Base-by-base conservation (phyloP, 2,113 vertebrate species). In the Oreochromis tanganicae region DNA sequence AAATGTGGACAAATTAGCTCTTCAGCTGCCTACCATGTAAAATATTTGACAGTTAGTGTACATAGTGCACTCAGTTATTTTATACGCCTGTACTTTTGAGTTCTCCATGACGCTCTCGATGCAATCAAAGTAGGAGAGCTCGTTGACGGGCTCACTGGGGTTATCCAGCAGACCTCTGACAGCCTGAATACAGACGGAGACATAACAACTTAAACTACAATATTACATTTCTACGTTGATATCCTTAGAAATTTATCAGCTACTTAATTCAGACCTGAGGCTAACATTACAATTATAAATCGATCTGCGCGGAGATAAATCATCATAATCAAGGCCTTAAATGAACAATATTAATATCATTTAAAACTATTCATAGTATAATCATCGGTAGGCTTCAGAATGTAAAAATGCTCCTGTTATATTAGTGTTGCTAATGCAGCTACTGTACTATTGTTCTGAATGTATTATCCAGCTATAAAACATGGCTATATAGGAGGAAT, bases 101-200 rank as follows among this genome's bases (percentile, higher is more conserved):
- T 99, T 99, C 91, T 99, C 98, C 98, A 99, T 99, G 85, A 99
- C 98, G 0, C 98, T 98, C 89, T 99, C 99, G 34, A 99, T 99
- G 95, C 98, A 99, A 93, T 99, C 99, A 83, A 99, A 99, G 92
- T 99, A 99, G 0, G 99, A 99, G 59, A 99, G 97, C 89, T 99
- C 98, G 3, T 96, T 99, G 83, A 99, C 98, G 1, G 99, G 98
- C 89, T 99, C 99, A 13, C 97, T 99, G 46, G 98, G 98, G 88
- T 98, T 99, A 84, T 98, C 98, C 78, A 99, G 93, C 96, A 99
- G 98, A 78, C 98, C 98, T 91, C 98, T 97, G 57, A 99, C 98
- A 59, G 99, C 99, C 99, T 99, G 91, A 24, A 92, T 85, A 52
- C 48, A 84, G 57, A 89, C 36, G 73, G 50, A 91, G 21, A 88